phyloP scores from a whole-genome alignment of 2,888 invertebrate genomes.

The Hyposoter dolosus region DNA sequence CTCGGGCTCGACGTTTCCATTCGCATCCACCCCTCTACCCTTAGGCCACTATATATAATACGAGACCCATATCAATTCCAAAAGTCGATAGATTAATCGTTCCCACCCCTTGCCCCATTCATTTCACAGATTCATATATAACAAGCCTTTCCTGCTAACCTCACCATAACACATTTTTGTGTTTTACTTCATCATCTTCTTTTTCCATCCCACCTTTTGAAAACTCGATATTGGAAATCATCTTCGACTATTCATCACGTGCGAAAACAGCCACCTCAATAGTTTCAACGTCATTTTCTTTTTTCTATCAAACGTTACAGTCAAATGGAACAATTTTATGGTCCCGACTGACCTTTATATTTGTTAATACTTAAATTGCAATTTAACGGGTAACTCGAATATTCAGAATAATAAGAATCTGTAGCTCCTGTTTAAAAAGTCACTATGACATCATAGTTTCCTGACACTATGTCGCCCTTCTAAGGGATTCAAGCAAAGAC shows the following conservation, averaged over 20 bases:
- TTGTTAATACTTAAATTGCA: too few species aligned
- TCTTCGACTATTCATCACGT: constrained; percentile 10
- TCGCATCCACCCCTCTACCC: constrained; percentile 50
- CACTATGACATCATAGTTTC: too few species aligned
- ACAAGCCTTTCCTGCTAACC: constrained; percentile 17
- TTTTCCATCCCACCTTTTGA: background rate
- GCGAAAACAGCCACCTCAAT: background rate
- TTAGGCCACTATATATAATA: constrained; percentile 57
- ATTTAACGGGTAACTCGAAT: too few species aligned
- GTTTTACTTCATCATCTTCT: constrained; percentile 17
- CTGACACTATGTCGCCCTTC: too few species aligned
- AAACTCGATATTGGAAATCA: constrained; percentile 23
- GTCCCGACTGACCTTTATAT: too few species aligned
- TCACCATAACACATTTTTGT: constrained; percentile 19
- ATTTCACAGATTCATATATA: constrained; percentile 54
- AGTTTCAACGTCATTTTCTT: background rate
- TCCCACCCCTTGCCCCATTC: constrained; percentile 58
- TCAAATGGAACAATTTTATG: background rate
- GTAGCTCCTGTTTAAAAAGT: too few species aligned
- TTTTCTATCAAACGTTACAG: background rate
- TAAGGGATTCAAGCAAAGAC: too few species aligned
- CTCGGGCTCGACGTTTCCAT: constrained; percentile 51
- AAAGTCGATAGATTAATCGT: constrained; percentile 77
- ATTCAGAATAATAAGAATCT: too few species aligned
- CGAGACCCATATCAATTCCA: constrained; percentile 75